Conservation (phyloP, 2,888 invertebrate genomes). For the Clitarchus hookeri region DNA sequence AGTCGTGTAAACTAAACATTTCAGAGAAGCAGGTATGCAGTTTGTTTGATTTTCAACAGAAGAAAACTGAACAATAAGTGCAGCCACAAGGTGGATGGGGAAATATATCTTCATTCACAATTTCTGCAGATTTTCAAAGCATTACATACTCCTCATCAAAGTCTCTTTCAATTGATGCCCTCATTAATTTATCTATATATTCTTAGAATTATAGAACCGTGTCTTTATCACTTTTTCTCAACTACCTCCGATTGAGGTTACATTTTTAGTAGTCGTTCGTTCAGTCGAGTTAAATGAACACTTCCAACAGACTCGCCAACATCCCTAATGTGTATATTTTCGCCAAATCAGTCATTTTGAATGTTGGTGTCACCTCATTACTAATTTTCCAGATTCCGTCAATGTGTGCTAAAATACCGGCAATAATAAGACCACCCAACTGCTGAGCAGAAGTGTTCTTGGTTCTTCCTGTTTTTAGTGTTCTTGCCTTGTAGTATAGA, state of each 20-base stretch:
- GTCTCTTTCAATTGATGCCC: conserved; percentile 12
- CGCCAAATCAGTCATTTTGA: neutral
- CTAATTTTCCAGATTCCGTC: neutral
- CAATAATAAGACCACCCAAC: neutral
- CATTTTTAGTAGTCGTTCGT: neutral
- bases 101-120: conserved; percentile 27
- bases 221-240: neutral
- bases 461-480: neutral
- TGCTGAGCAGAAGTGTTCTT: neutral
- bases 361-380: neutral
- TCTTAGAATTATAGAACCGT: conserved; percentile 12
- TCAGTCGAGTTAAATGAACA: neutral
- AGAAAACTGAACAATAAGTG: neutral
- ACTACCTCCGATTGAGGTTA: conserved; percentile 23
- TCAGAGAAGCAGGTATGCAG: neutral
- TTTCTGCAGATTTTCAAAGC: conserved; percentile 25
- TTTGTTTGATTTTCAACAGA: neutral
- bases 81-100: neutral
- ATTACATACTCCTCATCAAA: conserved; percentile 23
- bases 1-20: neutral
- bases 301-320: neutral
- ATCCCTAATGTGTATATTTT: neutral
- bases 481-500: neutral
- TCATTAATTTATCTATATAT: neutral
- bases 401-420: neutral